These are phyloP conservation scores for Harpagifer antarcticus DNA, from an alignment of 2,797 vertebrate genomes.

Conservation along the genomic window DNA sequence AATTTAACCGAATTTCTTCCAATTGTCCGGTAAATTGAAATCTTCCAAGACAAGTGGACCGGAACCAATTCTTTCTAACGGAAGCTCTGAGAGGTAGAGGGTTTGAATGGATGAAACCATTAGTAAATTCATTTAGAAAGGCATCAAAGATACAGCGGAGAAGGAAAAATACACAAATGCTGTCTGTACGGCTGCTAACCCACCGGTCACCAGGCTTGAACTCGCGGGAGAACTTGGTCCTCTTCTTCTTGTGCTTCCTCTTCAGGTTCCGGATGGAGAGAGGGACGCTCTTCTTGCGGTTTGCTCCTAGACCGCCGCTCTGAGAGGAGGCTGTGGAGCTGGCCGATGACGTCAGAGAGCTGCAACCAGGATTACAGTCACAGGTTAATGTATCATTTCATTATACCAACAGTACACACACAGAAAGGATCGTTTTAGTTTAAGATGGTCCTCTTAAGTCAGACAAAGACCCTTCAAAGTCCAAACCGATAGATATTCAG, in stretches of 20 bases:
- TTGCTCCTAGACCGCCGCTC: constrained; percentile 88
- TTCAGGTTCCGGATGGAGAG: constrained; percentile 97
- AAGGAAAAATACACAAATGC: no score
- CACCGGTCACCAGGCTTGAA: constrained; percentile 97
- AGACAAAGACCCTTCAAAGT: no score
- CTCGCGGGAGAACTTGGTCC: constrained; percentile 94
- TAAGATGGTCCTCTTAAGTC: background rate
- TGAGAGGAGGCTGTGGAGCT: constrained; percentile 97
- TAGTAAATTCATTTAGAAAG: no score
- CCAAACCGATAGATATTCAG: background rate
- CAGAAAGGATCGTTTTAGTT: background rate
- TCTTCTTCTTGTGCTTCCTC: constrained; percentile 98
- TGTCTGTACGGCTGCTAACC: constrained; percentile 8
- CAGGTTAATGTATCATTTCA: background rate
- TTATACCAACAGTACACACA: background rate
- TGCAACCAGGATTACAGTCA: constrained; percentile 27
- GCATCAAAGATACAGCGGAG: no score
- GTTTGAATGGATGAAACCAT: background rate
- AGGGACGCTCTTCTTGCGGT: constrained; percentile 95
- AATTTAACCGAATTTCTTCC: no score
- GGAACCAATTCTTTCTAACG: no score
- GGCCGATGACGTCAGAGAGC: constrained; percentile 96
- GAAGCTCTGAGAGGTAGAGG: background rate
- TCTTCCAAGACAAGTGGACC: no score
- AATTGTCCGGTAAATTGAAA: no score